Percentiles rank a stretch among this genome's conserved stretches.
These are phyloP conservation scores for Gymnogyps californianus DNA, from an alignment of 2,113 vertebrate genomes.

Conservation along the genomic window DNA sequence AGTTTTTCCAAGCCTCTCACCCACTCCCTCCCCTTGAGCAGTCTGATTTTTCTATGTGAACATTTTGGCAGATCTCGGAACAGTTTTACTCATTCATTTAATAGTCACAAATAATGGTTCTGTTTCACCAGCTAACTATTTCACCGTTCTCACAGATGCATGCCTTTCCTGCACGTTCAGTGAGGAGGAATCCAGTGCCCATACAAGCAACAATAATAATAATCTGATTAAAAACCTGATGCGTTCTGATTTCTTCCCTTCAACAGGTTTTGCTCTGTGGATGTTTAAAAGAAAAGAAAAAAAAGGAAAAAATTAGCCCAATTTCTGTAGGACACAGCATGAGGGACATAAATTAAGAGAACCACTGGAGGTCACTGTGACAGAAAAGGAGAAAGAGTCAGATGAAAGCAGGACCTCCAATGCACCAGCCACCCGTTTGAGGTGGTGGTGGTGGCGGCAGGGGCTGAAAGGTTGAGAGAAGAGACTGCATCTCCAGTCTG, in stretches of 20 bases:
- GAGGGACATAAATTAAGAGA: not conserved
- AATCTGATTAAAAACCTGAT: not conserved
- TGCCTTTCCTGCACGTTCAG: not conserved
- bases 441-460: not conserved
- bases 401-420: not conserved
- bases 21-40: not conserved
- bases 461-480: not conserved
- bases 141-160: conserved; percentile 30
- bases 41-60: conserved; percentile 64
- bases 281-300: not conserved
- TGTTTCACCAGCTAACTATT: conserved; percentile 50
- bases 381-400: conserved; percentile 24
- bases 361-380: conserved; percentile 56
- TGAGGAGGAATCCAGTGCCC: not conserved
- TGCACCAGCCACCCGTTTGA: not conserved
- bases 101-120: conserved; percentile 53
- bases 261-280: not conserved
- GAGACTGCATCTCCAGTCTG: not conserved
- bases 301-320: accelerated
- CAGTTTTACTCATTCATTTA: conserved; percentile 47
- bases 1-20: conserved; percentile 53
- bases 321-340: not conserved
- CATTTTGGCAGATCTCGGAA: conserved; percentile 42
- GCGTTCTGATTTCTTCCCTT: not conserved
- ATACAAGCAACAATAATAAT: not conserved